A percentile compares a stretch with the other conserved stretches of the same genome.
Evolutionary conservation across 2,797 vertebrate species (phyloP).

Genomic region (Poecilia wingei): DNA sequence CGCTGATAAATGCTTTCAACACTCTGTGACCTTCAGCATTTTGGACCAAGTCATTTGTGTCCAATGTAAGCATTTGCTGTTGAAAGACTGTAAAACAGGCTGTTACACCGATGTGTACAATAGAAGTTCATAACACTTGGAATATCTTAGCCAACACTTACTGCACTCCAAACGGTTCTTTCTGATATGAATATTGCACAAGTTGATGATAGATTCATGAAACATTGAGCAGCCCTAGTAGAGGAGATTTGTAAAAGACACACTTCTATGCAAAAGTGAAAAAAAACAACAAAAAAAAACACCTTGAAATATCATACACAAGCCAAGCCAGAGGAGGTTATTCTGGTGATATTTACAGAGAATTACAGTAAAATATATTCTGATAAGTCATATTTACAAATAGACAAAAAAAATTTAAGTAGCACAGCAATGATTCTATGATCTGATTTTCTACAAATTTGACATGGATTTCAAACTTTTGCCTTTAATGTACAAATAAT

Average conservation of each 20-base stretch:
- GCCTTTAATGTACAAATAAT: neutral
- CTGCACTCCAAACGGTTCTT: neutral
- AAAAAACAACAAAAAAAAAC: neutral
- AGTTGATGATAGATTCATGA: neutral
- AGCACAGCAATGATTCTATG: neutral
- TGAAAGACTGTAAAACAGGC: neutral
- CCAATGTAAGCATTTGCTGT: neutral
- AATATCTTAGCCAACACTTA: neutral
- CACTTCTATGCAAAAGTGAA: neutral
- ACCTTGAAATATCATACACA: neutral
- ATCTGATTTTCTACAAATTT: neutral
- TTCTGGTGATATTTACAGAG: neutral
- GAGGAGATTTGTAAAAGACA: neutral
- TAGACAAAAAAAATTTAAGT: no score
- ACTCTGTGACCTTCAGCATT: neutral
- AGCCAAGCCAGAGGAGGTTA: neutral
- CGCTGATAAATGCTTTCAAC: neutral
- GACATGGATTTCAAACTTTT: neutral
- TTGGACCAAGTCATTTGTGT: neutral
- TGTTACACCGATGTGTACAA: neutral
- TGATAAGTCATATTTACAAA: neutral
- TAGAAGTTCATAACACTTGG: neutral
- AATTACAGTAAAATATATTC: neutral
- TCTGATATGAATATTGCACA: neutral
- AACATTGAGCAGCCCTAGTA: neutral